A percentile compares a stretch with the other conserved stretches of the same genome.
Conservation (phyloP, 2,113 vertebrate genomes). For the Cinclus mexicanus region DNA sequence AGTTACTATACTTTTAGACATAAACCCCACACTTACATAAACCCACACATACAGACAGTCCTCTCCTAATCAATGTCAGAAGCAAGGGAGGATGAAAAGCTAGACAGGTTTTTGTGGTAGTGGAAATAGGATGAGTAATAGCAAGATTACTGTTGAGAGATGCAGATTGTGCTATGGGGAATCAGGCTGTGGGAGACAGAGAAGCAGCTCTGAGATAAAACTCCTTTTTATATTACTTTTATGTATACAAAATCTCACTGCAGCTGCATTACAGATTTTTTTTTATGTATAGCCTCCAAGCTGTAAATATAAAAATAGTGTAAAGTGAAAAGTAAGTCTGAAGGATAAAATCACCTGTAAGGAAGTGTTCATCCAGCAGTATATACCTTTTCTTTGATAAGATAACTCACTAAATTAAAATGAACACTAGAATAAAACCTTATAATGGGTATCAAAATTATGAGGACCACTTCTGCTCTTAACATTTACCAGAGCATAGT, state of each 20-base stretch:
- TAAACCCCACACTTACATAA: not conserved
- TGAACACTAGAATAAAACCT: not conserved
- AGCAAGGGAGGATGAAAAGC: not conserved
- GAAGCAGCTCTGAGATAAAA: not conserved
- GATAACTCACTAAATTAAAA: not conserved
- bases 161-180: not conserved
- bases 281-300: not conserved
- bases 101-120: not conserved
- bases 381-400: not conserved
- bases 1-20: not conserved
- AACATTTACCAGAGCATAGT: not conserved
- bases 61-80: not conserved
- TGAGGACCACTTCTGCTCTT: not conserved
- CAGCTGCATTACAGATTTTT: not conserved
- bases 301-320: not conserved
- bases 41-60: not conserved
- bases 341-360: not conserved
- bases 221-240: not conserved
- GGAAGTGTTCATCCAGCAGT: not conserved
- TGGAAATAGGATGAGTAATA: not conserved
- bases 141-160: not conserved
- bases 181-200: not conserved
- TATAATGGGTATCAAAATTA: not conserved
- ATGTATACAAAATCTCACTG: not conserved
- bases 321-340: not conserved